Evolutionary conservation across 2,797 vertebrate species (phyloP), one percentile per base, ranked within the genome.

Genomic region (Hephaestus fuliginosus): DNA sequence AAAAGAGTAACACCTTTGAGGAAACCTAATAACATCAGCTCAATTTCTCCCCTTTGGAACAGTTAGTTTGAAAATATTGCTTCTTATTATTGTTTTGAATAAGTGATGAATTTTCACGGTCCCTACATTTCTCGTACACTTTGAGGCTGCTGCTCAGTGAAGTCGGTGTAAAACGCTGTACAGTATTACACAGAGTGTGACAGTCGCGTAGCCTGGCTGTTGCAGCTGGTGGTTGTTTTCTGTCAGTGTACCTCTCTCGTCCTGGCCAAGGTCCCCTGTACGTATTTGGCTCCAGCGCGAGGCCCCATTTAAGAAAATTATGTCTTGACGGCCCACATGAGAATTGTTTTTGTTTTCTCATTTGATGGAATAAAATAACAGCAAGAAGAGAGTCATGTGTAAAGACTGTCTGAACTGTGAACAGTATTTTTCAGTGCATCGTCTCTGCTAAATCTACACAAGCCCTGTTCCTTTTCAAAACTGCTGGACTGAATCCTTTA

Each of bases 181-280:
- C 51, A 68, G 65, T 60, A 52, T 74, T 65, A 39, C 43, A 61
- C 70, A 30, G 46, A 66, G 39, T 68, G 11, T 70, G 73, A 80
- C 36, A 70, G 30, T 65, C 85, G 22, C 70, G 79, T n/a, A 56
- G 69, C 70, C 65, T 65, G 80, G 66, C 60, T 81, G 49, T 52
- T 82, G 48, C 61, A 85, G 68, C 74, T 71, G 71, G 52, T 73
- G 80, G 61, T 77, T 88, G 80, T 86, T 89, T 87, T 87, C 52
- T 46, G 11, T 82, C 74, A 67, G 62, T 83, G 3, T 67, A 74
- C 63, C 64, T 81, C 81, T 83, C 41, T 53, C 80, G 65, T 82
- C 62, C 49, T 66, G 74, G 76, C 67, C 56, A 73, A 84, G 78
- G 81, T 80, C 63, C 74, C 28, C 60, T 14, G 1, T 68, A 70